phyloP scores from a whole-genome alignment of 1,140 invertebrate species.

The Delia radicum region DNA sequence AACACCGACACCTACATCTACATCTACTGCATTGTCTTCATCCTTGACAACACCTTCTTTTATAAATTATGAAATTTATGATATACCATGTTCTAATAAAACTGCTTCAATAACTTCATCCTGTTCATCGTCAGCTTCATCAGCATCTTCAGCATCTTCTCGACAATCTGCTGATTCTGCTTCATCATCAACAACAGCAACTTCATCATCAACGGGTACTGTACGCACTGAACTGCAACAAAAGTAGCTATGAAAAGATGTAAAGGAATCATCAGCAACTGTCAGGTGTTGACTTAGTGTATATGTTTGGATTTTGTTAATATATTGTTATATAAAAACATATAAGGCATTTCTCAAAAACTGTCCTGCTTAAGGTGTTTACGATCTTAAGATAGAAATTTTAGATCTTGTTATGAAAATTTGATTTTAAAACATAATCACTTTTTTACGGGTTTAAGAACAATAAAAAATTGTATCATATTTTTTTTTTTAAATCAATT shows the following conservation, averaged over 20 bases:
- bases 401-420: neutral
- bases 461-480: too few species aligned
- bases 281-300: constrained; percentile 9
- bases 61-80: constrained; percentile 15
- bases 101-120: constrained; percentile 26
- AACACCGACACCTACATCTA: constrained; percentile 14
- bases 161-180: constrained; percentile 9
- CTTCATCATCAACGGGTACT: constrained; percentile 50
- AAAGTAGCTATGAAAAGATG: constrained; percentile 24
- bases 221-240: constrained; percentile 52
- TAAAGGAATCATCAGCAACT: neutral
- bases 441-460: neutral
- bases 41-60: neutral
- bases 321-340: neutral
- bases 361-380: too few species aligned
- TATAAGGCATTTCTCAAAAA: too few species aligned
- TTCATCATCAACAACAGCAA: constrained; percentile 8
- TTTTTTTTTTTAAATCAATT: too few species aligned
- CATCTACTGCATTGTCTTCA: constrained; percentile 17
- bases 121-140: constrained; percentile 28
- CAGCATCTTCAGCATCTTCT: constrained; percentile 31
- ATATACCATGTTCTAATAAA: constrained; percentile 33
- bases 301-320: neutral
- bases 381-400: too few species aligned
- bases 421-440: neutral